These are phyloP conservation scores for Caenorhabditis sp. DNA, from an alignment of 2,888 invertebrate genomes.

Conservation along the genomic window DNA sequence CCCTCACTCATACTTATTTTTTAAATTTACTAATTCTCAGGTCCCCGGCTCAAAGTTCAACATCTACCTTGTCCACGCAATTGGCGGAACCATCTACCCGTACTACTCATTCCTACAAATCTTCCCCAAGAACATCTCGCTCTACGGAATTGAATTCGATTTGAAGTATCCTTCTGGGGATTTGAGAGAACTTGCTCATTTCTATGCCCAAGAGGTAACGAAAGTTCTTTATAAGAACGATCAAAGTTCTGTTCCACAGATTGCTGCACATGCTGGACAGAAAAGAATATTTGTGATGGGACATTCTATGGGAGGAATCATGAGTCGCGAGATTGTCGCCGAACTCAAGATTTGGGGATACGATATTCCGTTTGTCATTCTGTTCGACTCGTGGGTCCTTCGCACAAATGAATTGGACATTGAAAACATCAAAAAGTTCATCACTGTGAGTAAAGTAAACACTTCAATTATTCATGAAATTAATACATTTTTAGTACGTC, in stretches of 20 bases:
- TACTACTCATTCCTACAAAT: slow-evolving; percentile 72
- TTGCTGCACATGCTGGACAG: slow-evolving; percentile 59
- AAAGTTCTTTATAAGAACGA: neutral
- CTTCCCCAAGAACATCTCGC: slow-evolving; percentile 67
- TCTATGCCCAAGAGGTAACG: slow-evolving; percentile 70
- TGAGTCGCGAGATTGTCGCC: slow-evolving; percentile 69
- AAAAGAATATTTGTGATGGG: slow-evolving; percentile 69
- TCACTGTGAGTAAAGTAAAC: slow-evolving; percentile 37
- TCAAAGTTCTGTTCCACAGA: slow-evolving; percentile 37
- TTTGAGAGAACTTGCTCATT: slow-evolving; percentile 67
- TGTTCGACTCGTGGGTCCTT: slow-evolving; percentile 73
- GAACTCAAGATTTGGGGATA: slow-evolving; percentile 61
- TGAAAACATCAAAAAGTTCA: slow-evolving; percentile 61
- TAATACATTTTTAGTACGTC: slow-evolving; percentile 54
- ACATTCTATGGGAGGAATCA: slow-evolving; percentile 75
- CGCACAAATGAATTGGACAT: slow-evolving; percentile 60
- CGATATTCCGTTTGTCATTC: slow-evolving; percentile 65
- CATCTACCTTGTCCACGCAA: slow-evolving; percentile 74
- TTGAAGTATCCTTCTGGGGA: slow-evolving; percentile 62
- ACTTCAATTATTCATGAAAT: neutral
- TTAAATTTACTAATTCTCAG: slow-evolving; percentile 5
- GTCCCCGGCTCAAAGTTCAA: slow-evolving; percentile 57
- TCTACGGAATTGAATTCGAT: slow-evolving; percentile 74
- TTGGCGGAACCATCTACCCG: slow-evolving; percentile 77
- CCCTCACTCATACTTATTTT: neutral